Percentiles rank a stretch among this genome's conserved stretches.
phyloP scores from a whole-genome alignment of 1,140 invertebrate genomes.

The Lepidurus packardi region DNA sequence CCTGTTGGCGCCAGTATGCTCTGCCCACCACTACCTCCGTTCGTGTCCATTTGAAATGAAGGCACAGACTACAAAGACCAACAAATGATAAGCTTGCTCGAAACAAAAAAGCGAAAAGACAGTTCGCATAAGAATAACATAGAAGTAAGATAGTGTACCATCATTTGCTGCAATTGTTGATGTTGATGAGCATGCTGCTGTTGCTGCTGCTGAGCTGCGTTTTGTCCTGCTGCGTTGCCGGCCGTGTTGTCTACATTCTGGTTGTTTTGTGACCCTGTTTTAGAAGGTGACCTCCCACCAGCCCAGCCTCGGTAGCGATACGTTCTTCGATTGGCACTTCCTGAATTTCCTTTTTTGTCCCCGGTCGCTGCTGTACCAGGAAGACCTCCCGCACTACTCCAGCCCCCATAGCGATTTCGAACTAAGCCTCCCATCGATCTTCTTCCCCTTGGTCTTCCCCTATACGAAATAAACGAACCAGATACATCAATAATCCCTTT shows the following conservation, averaged over 20 bases:
- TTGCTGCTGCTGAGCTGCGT: slow-evolving; percentile 10
- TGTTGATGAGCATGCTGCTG: slow-evolving; percentile 6
- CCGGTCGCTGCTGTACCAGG: slow-evolving; percentile 22
- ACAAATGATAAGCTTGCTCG: neutral
- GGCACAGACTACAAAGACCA: neutral
- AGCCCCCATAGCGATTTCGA: slow-evolving; percentile 22
- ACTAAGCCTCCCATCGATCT: slow-evolving; percentile 29
- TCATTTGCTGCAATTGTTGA: slow-evolving; percentile 24
- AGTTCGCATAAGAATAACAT: too few species aligned
- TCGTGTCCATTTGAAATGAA: slow-evolving; percentile 1
- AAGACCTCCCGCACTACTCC: neutral
- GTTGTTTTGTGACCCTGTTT: slow-evolving; percentile 13
- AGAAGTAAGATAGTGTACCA: neutral
- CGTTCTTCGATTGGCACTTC: slow-evolving; percentile 10
- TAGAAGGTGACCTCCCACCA: slow-evolving; percentile 28
- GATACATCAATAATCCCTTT: neutral
- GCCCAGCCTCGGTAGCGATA: slow-evolving; percentile 27
- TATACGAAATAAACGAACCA: neutral
- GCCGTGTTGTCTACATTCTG: neutral
- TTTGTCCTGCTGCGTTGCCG: neutral
- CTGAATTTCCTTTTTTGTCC: slow-evolving; percentile 30
- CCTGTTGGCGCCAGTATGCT: neutral
- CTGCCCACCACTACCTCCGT: neutral
- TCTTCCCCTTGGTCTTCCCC: slow-evolving; percentile 30
- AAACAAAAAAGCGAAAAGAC: neutral